Evolutionary conservation across 1,140 invertebrate species (phyloP).

Genomic region (Ceratina calcarata): DNA sequence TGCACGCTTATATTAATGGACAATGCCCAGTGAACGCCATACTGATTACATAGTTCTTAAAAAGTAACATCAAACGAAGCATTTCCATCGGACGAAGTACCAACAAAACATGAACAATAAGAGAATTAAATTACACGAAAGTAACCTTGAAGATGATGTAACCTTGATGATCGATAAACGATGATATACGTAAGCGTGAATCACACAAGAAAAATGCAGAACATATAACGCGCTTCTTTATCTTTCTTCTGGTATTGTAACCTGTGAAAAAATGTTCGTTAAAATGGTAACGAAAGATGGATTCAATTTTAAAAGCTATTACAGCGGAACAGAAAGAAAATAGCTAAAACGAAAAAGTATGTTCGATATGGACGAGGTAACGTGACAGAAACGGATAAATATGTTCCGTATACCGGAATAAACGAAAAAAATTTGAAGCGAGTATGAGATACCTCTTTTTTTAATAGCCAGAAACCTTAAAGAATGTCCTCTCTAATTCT

Average conservation of each 20-base stretch:
- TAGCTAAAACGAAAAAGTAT: constrained; percentile 40
- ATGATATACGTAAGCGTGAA: not conserved
- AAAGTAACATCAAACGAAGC: constrained; percentile 22
- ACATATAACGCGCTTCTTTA: not conserved
- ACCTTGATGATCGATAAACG: not conserved
- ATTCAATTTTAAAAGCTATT: constrained; percentile 34
- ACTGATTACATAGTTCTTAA: constrained; percentile 13
- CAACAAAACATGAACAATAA: not conserved
- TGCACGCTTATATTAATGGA: constrained; percentile 49
- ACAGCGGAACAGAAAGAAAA: constrained; percentile 4
- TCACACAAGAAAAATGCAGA: not conserved
- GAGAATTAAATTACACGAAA: not conserved
- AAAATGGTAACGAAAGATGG: not conserved
- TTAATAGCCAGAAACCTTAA: constrained; percentile 92
- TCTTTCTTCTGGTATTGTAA: not conserved
- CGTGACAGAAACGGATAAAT: constrained; percentile 1
- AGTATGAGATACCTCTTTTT: constrained; percentile 57
- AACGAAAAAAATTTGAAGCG: constrained; percentile 22
- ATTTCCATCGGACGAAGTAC: constrained; percentile 24
- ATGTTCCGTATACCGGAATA: constrained; percentile 31
- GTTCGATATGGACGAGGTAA: constrained; percentile 5
- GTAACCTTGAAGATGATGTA: not conserved
- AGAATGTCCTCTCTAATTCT: constrained; percentile 98
- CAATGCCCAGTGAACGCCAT: constrained; percentile 24
- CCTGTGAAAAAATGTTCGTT: not conserved